These are phyloP conservation scores for Bombus confusus DNA, from an alignment of 1,140 invertebrate species.

Conservation along the genomic window DNA sequence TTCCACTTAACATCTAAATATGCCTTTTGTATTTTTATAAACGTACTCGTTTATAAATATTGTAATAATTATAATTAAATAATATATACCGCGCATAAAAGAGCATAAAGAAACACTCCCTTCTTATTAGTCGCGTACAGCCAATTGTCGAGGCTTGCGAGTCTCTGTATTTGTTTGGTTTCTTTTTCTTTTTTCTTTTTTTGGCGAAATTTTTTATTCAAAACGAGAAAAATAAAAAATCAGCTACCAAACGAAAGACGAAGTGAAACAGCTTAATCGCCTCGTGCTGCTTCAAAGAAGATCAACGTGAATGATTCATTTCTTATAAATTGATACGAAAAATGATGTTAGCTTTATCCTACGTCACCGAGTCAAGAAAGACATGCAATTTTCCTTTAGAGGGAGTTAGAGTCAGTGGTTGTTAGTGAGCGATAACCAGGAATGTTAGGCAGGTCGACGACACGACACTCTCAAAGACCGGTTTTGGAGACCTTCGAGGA, in stretches of 20 bases:
- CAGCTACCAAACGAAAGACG: background rate
- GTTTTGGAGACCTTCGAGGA: slow-evolving; percentile 67
- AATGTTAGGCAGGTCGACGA: slow-evolving; percentile 73
- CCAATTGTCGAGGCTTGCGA: no score
- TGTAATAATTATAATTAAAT: no score
- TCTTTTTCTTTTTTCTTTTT: no score
- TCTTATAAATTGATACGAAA: background rate
- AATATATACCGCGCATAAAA: no score
- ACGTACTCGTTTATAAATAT: no score
- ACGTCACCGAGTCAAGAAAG: background rate
- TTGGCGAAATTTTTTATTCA: background rate
- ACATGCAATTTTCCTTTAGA: slow-evolving; percentile 31
- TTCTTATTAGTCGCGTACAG: no score
- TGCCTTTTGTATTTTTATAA: background rate
- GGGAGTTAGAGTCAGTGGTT: slow-evolving; percentile 39
- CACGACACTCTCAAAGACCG: slow-evolving; percentile 65
- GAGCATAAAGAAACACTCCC: no score
- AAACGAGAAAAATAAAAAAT: background rate
- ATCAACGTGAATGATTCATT: background rate
- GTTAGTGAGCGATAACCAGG: slow-evolving; percentile 64
- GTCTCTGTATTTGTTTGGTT: no score
- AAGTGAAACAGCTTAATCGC: background rate
- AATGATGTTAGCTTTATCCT: background rate
- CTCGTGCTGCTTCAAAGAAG: background rate
- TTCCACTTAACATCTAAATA: background rate